Base-by-base conservation (phyloP, 1,140 invertebrate species). In the Ditylenchus dipsaci region DNA sequence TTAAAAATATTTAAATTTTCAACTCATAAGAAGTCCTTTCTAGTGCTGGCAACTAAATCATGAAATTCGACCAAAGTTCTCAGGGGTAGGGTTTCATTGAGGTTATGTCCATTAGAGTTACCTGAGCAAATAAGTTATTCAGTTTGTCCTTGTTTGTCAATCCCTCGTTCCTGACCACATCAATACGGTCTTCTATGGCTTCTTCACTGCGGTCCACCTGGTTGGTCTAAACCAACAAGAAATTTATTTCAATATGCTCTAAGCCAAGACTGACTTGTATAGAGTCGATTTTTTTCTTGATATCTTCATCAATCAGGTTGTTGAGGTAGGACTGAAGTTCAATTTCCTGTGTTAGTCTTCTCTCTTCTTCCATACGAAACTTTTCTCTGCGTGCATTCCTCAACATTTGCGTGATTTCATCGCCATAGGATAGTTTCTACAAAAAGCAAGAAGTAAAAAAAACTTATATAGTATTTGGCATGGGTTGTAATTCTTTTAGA, bases 291-390 rank as follows among this genome's bases (percentile, higher is more conserved):
- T 72, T 69, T 13, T 69, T 71, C 30, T 66, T 70, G 1, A 76
- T 63, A 64, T 78, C 77, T 1, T 80, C 75, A 60, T 81, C 74
- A 13, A 78, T 81, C 33, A 78, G 58, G 17, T 56, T 19, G 49
- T 79, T 78, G 17, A 78, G 26, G 49, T 78, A 78, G 29, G 67
- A 63, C 65, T 78, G 77, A 9, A 78, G 30, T 42, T 81, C 77
- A 38, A 78, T 79, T 59, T 78, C 77, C 62, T 78, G 78, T 21
- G 38, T 67, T 15, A 80, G 74, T 21, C 77, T 42, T 47, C 74
- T 81, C 13, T 80, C 74, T 63, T 78, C 77, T 63, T 78, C 78
- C n/a, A 76, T 68, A 23, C 78, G 73, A 62, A 78, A 78, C 23
- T 77, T 72, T 59, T 81, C 78, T 43, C 76, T 13, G 21, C 72